Percentiles rank a stretch among this genome's conserved stretches.
phyloP scores from a whole-genome alignment of 1,140 invertebrate species.

The Chironomus tepperi region DNA sequence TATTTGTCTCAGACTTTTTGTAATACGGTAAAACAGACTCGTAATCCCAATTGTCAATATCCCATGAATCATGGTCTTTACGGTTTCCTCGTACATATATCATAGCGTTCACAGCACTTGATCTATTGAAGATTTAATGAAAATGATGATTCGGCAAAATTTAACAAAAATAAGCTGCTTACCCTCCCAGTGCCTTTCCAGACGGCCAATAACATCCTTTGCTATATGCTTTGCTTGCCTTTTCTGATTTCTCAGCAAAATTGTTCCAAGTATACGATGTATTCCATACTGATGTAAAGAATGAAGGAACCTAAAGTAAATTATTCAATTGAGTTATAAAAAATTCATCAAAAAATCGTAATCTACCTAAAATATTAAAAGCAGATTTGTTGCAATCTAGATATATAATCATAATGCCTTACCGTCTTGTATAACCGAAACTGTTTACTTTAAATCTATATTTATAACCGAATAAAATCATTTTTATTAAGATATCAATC shows the following conservation, averaged over 20 bases:
- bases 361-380: neutral
- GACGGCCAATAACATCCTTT: slow-evolving; percentile 39
- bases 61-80: slow-evolving; percentile 55
- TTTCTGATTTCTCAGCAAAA: slow-evolving; percentile 11
- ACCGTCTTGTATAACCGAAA: too few species aligned
- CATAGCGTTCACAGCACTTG: slow-evolving; percentile 62
- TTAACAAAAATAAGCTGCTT: neutral
- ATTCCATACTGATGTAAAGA: slow-evolving; percentile 5
- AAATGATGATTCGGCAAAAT: neutral
- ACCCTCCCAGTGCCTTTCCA: slow-evolving; percentile 45
- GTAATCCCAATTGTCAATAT: slow-evolving; percentile 56
- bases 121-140: slow-evolving; percentile 40
- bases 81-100: slow-evolving; percentile 65
- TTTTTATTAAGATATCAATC: neutral
- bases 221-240: neutral
- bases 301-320: neutral
- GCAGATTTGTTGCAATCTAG: too few species aligned
- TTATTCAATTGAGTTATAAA: too few species aligned
- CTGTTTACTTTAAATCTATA: too few species aligned
- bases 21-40: slow-evolving; percentile 63
- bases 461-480: too few species aligned
- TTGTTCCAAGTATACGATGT: slow-evolving; percentile 19
- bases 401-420: too few species aligned
- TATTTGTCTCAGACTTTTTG: slow-evolving; percentile 52
- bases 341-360: neutral